A percentile compares a stretch with the other conserved stretches of the same genome.
Evolutionary conservation across 2,888 invertebrate genomes (phyloP).

Genomic region (Clostera curtula): DNA sequence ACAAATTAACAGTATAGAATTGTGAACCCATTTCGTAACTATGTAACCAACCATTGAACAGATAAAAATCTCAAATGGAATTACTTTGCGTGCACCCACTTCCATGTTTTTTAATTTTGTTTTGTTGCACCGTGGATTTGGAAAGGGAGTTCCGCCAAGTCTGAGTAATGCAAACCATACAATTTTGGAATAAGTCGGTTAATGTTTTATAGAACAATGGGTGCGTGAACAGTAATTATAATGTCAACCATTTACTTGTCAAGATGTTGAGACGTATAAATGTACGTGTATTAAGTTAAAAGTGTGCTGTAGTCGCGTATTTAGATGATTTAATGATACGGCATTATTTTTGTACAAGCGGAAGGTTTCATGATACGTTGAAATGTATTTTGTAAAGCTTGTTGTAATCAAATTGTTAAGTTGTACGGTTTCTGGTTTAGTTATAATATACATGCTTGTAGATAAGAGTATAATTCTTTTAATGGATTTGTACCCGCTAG

Average conservation of each 20-base stretch:
- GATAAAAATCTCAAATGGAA: conserved; percentile 58
- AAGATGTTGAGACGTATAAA: conserved; percentile 28
- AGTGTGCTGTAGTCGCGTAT: conserved; percentile 27
- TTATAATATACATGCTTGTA: too few relatives aligned
- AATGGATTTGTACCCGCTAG: too few relatives aligned
- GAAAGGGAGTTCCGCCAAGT: conserved; percentile 15
- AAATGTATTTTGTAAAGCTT: conserved; percentile 18
- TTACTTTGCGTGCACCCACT: conserved; percentile 56
- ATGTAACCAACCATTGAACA: conserved; percentile 66
- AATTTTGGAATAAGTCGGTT: conserved; percentile 12
- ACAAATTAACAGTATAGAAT: conserved; percentile 39
- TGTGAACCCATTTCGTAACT: conserved; percentile 54
- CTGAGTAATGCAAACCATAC: conserved; percentile 14
- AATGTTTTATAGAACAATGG: conserved; percentile 46
- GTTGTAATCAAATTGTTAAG: conserved; percentile 11
- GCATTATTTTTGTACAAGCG: conserved; percentile 12
- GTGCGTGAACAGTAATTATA: conserved; percentile 46
- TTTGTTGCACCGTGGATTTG: conserved; percentile 26
- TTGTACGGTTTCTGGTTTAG: too few relatives aligned
- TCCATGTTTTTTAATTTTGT: conserved; percentile 51
- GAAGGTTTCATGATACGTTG: conserved; percentile 16
- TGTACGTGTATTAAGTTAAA: conserved; percentile 14
- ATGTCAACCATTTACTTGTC: conserved; percentile 55
- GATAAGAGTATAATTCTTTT: too few relatives aligned
- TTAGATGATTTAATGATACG: conserved; percentile 27